Evolutionary conservation across 1,140 invertebrate genomes (phyloP), one percentile per base, ranked within the genome.

Genomic region (Caerostris darwini): DNA sequence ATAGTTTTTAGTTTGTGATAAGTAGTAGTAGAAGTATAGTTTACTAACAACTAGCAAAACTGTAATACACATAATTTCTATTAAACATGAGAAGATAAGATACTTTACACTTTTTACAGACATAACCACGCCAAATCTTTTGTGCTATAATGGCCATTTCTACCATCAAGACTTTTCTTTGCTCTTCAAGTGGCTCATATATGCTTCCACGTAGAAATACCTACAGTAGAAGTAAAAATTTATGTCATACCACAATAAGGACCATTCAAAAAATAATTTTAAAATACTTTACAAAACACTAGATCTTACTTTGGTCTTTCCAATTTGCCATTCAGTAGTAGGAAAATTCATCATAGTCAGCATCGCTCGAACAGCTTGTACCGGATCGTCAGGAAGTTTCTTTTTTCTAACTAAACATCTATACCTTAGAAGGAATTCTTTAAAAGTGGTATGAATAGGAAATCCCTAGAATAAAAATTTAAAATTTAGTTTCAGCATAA

Each of bases 101-200:
- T 67, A 58, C 77, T 14, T 71, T 95, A 97, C 97, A 97, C 96
- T 97, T 97, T 61, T 97, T 96, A 85, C 96, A 96, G 3, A 96
- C 95, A 95, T 97, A 97, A 14, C 97, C 96, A 94, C 97, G 96
- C 97, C 97, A 98, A 57, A 96, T 97, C 95, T 97, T 98, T 96
- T 99, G 98, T 95, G 99, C 98, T 14, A 97, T 96, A 10, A 98
- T 96, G 0, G 98, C 98, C 94, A 97, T 98, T 1, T 96, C 96
- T 67, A 97, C 97, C 34, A 98, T 96, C 57, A 98, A 96, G 69
- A 97, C 96, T 94, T 97, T 97, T 92, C 98, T 96, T 6, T 96
- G 96, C 93, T 99, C 98, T 96, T 99, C 99, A 0, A 99, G 96
- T 0, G 98, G 98, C 95, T 99, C 98, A 96, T 99, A 98, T 34